phyloP scores from a whole-genome alignment of 1,140 invertebrate genomes.

The Microvelia longipes region DNA sequence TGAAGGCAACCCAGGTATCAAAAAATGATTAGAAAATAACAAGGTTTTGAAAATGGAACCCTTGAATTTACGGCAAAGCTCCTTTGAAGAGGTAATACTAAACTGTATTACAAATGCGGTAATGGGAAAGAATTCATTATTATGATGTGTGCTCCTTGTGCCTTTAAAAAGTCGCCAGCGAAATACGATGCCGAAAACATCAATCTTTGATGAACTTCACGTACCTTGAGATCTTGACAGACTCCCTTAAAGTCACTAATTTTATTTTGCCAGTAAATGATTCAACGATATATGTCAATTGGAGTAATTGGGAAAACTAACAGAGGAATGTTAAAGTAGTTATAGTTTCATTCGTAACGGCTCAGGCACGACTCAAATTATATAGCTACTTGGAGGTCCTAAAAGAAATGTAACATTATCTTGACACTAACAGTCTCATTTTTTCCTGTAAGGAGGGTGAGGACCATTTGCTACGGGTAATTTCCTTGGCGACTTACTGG shows the following conservation, averaged over 20 bases:
- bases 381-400: constrained; percentile 28
- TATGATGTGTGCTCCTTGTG: constrained; percentile 17
- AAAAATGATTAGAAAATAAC: background rate
- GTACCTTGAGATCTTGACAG: background rate
- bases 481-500: constrained; percentile 24
- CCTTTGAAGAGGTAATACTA: background rate
- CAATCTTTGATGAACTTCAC: background rate
- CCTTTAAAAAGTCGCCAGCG: background rate
- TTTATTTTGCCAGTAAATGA: background rate
- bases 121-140: background rate
- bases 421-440: constrained; percentile 30
- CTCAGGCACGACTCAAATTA: constrained; percentile 29
- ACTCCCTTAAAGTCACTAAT: background rate
- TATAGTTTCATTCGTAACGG: constrained; percentile 29
- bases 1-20: background rate
- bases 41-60: background rate
- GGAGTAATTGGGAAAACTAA: background rate
- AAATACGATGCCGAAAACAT: background rate
- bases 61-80: background rate
- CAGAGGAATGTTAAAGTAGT: constrained; percentile 23
- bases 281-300: background rate
- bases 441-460: constrained; percentile 16
- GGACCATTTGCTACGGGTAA: background rate
- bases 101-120: background rate
- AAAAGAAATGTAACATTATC: constrained; percentile 26